phyloP scores from a whole-genome alignment of 2,113 vertebrate species.

The Hiodon alosoides region DNA sequence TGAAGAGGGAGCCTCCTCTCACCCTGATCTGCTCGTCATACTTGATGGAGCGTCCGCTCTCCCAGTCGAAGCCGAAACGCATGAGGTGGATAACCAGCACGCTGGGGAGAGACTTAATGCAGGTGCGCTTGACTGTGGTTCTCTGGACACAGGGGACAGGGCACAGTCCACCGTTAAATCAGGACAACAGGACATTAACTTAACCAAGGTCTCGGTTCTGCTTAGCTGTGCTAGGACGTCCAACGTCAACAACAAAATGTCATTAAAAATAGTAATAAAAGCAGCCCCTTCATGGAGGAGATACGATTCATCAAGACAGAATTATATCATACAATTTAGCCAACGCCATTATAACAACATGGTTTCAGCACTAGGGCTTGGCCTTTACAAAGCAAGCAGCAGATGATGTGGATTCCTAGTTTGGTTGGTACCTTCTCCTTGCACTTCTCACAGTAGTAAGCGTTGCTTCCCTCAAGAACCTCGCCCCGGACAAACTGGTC shows the following conservation, averaged over 20 bases:
- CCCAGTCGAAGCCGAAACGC: slow-evolving; percentile 99
- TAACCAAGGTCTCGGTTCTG: too few relatives aligned
- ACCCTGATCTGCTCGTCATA: slow-evolving; percentile 98
- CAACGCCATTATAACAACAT: too few relatives aligned
- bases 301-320: too few relatives aligned
- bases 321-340: too few relatives aligned
- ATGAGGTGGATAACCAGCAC: slow-evolving; percentile 96
- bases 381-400: not conserved
- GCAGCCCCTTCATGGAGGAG: too few relatives aligned
- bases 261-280: too few relatives aligned
- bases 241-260: too few relatives aligned
- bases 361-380: too few relatives aligned
- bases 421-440: slow-evolving; percentile 82
- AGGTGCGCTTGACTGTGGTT: slow-evolving; percentile 94
- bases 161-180: too few relatives aligned
- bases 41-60: slow-evolving; percentile 96
- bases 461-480: slow-evolving; percentile 96
- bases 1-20: slow-evolving; percentile 37
- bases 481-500: slow-evolving; percentile 98
- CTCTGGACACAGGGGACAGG: slow-evolving; percentile 66
- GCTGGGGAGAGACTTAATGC: slow-evolving; percentile 90
- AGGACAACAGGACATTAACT: not conserved
- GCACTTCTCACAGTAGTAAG: slow-evolving; percentile 98
- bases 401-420: not conserved
- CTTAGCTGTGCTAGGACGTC: too few relatives aligned